A percentile compares a stretch with the other conserved stretches of the same genome.
phyloP scores from a whole-genome alignment of 2,888 invertebrate species.

The Gibbula magus region DNA sequence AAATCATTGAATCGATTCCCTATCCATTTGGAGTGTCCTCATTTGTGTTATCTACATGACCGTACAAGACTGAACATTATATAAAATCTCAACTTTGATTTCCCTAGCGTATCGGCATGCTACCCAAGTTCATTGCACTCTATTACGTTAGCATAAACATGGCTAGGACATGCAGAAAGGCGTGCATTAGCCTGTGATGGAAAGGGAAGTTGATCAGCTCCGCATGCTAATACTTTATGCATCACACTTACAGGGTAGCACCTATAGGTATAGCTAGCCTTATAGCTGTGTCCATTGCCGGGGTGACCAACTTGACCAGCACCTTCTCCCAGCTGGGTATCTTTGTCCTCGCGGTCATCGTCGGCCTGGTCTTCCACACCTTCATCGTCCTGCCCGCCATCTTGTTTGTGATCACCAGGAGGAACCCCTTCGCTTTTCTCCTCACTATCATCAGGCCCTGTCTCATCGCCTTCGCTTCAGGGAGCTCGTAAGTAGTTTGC shows the following conservation, averaged over 20 bases:
- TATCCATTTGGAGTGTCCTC: too few relatives aligned
- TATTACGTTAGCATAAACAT: too few relatives aligned
- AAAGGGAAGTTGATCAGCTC: too few relatives aligned
- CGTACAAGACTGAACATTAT: too few relatives aligned
- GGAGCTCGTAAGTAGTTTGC: slow-evolving; percentile 68
- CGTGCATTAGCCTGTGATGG: too few relatives aligned
- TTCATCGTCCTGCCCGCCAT: slow-evolving; percentile 57
- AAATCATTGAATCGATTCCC: too few relatives aligned
- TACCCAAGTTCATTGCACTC: too few relatives aligned
- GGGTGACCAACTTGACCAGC: slow-evolving; percentile 46
- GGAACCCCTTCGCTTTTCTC: slow-evolving; percentile 58
- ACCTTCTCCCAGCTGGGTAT: slow-evolving; percentile 60
- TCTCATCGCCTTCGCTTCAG: slow-evolving; percentile 62
- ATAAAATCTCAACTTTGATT: too few relatives aligned
- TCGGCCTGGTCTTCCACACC: slow-evolving; percentile 59
- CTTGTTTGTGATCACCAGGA: slow-evolving; percentile 50
- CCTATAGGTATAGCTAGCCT: slow-evolving; percentile 64
- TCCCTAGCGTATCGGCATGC: too few relatives aligned
- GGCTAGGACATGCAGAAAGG: too few relatives aligned
- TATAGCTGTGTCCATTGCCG: slow-evolving; percentile 63
- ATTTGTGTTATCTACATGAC: too few relatives aligned
- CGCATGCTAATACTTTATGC: not conserved
- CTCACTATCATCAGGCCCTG: slow-evolving; percentile 51
- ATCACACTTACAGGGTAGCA: slow-evolving; percentile 53
- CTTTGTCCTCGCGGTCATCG: slow-evolving; percentile 57